A percentile compares a stretch with the other conserved stretches of the same genome.
These are phyloP conservation scores for Zosterops borbonicus DNA, from an alignment of 2,113 vertebrate genomes.

Conservation along the genomic window DNA sequence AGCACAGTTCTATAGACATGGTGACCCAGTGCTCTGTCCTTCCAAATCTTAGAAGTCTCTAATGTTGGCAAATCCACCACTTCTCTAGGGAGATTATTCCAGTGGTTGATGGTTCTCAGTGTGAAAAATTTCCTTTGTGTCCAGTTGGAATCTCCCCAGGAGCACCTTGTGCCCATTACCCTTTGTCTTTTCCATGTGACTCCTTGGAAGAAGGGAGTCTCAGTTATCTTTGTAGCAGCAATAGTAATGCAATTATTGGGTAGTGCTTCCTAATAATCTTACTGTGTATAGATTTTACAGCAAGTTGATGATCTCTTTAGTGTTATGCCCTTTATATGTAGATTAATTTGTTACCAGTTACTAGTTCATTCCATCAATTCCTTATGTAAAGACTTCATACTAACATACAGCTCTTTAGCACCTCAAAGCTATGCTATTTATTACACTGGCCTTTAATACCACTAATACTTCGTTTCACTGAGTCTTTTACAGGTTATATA, in stretches of 20 bases:
- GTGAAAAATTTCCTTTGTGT: background rate
- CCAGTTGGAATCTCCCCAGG: background rate
- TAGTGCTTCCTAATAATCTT: background rate
- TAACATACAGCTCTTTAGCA: background rate
- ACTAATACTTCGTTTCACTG: background rate
- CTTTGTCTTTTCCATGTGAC: background rate
- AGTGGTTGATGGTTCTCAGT: background rate
- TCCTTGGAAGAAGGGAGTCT: background rate
- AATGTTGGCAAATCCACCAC: background rate
- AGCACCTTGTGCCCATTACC: background rate
- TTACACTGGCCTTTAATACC: background rate
- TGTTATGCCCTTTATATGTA: background rate
- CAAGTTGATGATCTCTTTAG: background rate
- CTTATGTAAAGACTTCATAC: background rate
- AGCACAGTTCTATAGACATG: fast-evolving
- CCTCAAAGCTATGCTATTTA: background rate
- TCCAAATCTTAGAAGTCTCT: background rate
- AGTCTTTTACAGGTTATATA: background rate
- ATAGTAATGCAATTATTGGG: background rate
- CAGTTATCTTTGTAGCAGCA: background rate
- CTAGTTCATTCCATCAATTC: background rate
- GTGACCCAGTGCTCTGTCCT: background rate
- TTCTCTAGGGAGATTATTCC: background rate
- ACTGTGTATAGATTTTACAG: background rate
- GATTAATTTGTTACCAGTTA: background rate